Evolutionary conservation across 2,888 invertebrate species (phyloP), one percentile per base, ranked within the genome.

Genomic region (Tetranychus truncatus): DNA sequence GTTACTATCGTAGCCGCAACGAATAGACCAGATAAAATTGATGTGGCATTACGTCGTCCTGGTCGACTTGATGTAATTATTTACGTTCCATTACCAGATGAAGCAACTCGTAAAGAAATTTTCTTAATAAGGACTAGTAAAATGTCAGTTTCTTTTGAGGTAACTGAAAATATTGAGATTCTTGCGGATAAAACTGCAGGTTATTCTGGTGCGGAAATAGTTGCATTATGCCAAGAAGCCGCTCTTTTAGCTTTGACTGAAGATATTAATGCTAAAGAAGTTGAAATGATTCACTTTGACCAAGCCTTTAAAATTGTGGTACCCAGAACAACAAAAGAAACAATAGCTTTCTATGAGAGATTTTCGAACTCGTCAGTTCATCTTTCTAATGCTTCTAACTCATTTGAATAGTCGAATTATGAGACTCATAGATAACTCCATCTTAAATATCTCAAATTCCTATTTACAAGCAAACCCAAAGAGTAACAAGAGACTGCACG

Each of bases 1-100:
- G 95, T 99, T 0, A 91, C 91, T 0, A 88, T 99, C 76, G 86
- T 99, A 34, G 97, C 95, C 7, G 97, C 99, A 0, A 99, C 97
- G 1, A 99, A 99, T 84, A 87, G 97, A 45, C 97, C 97, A 0
- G 95, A 97, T 82, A 88, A 90, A 82, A 91, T 99, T 81, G 97
- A 99, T 81, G 88, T 90, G 81, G 87, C 87, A 81, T 78, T 99
- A 24, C 83, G 97, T 44, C 85, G 96, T 75, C 95, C 95, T 0
- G 95, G 96, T 0, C 87, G 96, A 71, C 85, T 97, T 72, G 95
- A 95, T 83, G 86, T 92, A 76, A 87, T 95, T 45, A 89, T 97
- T 75, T 94, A 97, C 81, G 95, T 99, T 11, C 91, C 93, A 0
- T 83, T 99, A 75, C 97, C 97, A 0, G 90, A 95, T 83, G 83